These are phyloP conservation scores for Pipistrellus nathusii DNA, from an alignment of 2,797 vertebrate genomes.

Conservation along the genomic window DNA sequence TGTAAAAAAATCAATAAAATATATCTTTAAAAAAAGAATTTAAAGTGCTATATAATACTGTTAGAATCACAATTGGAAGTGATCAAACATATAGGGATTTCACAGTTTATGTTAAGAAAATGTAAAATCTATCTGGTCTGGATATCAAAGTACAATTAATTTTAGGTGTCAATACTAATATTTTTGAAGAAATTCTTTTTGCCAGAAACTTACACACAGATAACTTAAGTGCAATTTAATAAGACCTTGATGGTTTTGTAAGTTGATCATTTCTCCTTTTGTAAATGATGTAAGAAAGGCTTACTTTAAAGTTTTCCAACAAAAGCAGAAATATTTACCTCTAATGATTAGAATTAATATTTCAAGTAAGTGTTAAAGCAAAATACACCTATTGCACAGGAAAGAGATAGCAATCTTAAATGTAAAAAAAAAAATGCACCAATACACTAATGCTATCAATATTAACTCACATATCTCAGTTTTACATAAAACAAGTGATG, in stretches of 20 bases:
- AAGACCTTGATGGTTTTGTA: neutral
- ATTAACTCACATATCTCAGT: neutral
- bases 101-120: neutral
- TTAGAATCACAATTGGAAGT: neutral
- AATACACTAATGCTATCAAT: neutral
- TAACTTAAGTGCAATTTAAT: neutral
- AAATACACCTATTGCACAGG: neutral
- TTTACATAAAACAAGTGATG: neutral
- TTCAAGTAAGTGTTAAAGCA: constrained; percentile 14
- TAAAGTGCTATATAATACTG: neutral
- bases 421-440: neutral
- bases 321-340: constrained; percentile 30
- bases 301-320: constrained; percentile 22
- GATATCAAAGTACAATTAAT: neutral
- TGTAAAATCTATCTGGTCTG: neutral
- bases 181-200: neutral
- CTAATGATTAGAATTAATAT: neutral
- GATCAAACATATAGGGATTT: neutral
- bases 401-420: neutral
- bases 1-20: too few relatives aligned
- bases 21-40: neutral
- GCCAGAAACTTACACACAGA: neutral
- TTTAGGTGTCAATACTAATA: neutral
- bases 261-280: neutral
- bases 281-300: neutral